A percentile compares a stretch with the other conserved stretches of the same genome.
Conservation (phyloP, 2,888 invertebrate species). For the Uloborus plumipes region DNA sequence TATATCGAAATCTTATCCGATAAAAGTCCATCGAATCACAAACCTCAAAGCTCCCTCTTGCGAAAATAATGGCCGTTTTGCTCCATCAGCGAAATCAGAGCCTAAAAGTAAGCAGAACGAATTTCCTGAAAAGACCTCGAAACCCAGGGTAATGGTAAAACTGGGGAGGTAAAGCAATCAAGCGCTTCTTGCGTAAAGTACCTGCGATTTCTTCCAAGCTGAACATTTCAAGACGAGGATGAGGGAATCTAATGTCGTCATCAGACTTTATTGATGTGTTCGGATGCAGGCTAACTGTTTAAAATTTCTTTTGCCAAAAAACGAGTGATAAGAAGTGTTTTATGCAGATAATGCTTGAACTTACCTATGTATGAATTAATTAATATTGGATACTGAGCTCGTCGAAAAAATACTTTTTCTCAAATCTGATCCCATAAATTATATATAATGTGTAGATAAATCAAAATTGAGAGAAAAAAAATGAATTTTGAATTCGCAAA, state of each 20-base stretch:
- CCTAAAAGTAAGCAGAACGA: constrained; percentile 29
- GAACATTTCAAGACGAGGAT: constrained; percentile 25
- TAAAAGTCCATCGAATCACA: constrained; percentile 21
- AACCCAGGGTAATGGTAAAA: constrained; percentile 31
- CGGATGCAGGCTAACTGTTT: no score
- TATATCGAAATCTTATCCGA: constrained; percentile 38
- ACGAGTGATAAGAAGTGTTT: no score
- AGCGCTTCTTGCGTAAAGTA: constrained; percentile 30
- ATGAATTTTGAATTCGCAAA: no score
- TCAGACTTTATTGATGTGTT: constrained; percentile 33
- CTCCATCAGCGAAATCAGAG: constrained; percentile 51
- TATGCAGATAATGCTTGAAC: no score
- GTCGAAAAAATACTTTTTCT: no score
- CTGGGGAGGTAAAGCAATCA: constrained; percentile 44
- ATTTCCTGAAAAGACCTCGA: constrained; percentile 34
- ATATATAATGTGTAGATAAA: no score
- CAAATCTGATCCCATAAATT: no score
- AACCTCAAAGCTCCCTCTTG: constrained; percentile 18
- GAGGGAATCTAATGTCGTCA: constrained; percentile 46
- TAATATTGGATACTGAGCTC: no score
- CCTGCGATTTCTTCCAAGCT: constrained; percentile 37
- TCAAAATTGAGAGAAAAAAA: no score
- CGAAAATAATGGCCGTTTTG: constrained; percentile 41
- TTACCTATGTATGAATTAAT: no score
- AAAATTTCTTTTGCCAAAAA: no score